A percentile compares a stretch with the other conserved stretches of the same genome.
phyloP scores from a whole-genome alignment of 2,797 vertebrate genomes.

The Tenualosa ilisha region DNA sequence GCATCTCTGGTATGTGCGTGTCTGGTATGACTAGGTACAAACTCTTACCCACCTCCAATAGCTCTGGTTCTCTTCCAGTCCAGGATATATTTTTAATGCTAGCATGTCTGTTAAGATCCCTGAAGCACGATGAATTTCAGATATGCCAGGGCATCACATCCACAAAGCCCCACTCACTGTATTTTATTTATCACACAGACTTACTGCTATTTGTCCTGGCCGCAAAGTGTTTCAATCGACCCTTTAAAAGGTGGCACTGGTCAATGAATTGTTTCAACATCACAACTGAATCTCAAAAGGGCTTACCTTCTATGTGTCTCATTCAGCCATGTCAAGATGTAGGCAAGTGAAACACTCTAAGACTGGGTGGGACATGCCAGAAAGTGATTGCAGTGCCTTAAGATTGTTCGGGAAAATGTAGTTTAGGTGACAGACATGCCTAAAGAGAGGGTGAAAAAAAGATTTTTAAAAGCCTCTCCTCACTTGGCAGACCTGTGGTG shows the following conservation, averaged over 20 bases:
- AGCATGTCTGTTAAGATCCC: background rate
- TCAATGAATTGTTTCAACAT: background rate
- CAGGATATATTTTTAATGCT: background rate
- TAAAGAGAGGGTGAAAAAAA: background rate
- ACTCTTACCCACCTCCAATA: background rate
- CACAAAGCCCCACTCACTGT: background rate
- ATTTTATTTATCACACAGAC: background rate
- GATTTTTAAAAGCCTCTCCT: constrained; percentile 9
- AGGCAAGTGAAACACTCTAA: background rate
- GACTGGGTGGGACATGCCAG: background rate
- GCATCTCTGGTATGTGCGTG: background rate
- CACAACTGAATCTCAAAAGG: background rate
- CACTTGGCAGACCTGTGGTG: background rate
- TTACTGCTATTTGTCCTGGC: background rate
- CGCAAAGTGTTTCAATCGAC: background rate
- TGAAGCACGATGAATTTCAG: background rate
- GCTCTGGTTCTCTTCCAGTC: background rate
- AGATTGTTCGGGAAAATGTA: background rate
- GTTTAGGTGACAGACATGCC: constrained; percentile 1
- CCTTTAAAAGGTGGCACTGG: background rate
- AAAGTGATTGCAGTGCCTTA: background rate
- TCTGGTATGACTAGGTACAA: background rate
- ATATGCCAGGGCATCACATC: background rate
- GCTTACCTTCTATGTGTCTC: background rate
- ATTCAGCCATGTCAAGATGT: background rate